phyloP scores from a whole-genome alignment of 2,113 vertebrate genomes.

The Gambusia holbrooki region DNA sequence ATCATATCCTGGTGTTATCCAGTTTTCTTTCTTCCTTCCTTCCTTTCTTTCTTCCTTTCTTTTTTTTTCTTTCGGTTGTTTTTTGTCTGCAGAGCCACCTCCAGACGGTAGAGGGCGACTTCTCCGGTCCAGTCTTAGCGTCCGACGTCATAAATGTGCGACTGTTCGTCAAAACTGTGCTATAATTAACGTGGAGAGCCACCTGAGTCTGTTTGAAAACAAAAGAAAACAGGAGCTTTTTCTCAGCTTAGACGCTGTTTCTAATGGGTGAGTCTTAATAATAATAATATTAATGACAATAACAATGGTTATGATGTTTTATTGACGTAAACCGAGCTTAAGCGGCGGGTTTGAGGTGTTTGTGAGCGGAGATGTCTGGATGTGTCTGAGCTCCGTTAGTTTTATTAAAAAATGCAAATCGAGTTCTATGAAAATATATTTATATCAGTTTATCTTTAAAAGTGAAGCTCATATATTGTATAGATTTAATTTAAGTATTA shows the following conservation, averaged over 20 bases:
- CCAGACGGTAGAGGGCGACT: slow-evolving; percentile 17
- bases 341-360: background rate
- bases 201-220: slow-evolving; percentile 3
- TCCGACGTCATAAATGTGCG: slow-evolving; percentile 58
- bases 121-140: slow-evolving; percentile 1
- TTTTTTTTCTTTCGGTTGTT: no score
- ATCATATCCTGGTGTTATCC: no score
- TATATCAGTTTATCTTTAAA: no score
- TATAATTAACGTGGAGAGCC: background rate
- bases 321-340: background rate
- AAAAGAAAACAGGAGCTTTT: background rate
- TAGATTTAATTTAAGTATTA: background rate
- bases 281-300: background rate
- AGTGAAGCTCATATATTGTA: background rate
- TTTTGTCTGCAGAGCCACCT: background rate
- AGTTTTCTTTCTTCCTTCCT: no score
- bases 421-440: background rate
- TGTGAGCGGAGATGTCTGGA: background rate
- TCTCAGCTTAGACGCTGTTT: background rate
- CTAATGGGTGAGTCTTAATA: slow-evolving; percentile 37
- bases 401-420: background rate
- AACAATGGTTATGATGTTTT: background rate
- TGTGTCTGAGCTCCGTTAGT: background rate
- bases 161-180: slow-evolving; percentile 3
- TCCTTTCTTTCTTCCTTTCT: no score